phyloP scores from a whole-genome alignment of 2,797 vertebrate species.

The Clamator glandarius region DNA sequence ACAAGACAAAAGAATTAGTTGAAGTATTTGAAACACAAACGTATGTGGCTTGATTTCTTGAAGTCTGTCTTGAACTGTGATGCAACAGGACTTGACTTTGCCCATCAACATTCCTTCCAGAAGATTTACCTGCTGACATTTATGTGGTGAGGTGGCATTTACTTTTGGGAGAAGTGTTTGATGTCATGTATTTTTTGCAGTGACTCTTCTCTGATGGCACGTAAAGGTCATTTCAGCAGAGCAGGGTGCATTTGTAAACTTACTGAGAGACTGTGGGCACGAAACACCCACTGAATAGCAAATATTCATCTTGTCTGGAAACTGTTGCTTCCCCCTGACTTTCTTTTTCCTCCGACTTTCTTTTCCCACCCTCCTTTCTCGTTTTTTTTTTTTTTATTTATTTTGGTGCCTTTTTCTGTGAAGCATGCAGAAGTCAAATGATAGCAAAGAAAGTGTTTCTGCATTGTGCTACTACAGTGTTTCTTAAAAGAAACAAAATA shows the following conservation, averaged over 20 bases:
- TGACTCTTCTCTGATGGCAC: background rate
- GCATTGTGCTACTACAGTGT: background rate
- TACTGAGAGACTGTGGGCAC: background rate
- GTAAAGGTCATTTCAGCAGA: slow-evolving; percentile 33
- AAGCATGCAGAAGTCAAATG: background rate
- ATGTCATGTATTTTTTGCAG: background rate
- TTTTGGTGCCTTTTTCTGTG: background rate
- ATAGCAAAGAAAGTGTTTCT: background rate
- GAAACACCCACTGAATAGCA: background rate
- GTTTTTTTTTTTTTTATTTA: too few relatives aligned
- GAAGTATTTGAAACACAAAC: background rate
- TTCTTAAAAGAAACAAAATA: background rate
- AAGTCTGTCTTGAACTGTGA: background rate
- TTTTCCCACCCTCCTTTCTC: fast-evolving
- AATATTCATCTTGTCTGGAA: background rate
- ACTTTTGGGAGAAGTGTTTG: background rate
- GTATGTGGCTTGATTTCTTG: background rate
- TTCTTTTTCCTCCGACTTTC: fast-evolving
- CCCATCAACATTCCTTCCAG: background rate
- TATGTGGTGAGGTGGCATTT: background rate
- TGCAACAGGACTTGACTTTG: background rate
- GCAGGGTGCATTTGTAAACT: background rate
- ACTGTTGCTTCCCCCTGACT: fast-evolving
- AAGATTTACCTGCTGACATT: slow-evolving; percentile 36
- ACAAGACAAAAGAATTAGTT: background rate